phyloP scores from a whole-genome alignment of 2,113 vertebrate genomes.

The Prochilodus magdalenae region DNA sequence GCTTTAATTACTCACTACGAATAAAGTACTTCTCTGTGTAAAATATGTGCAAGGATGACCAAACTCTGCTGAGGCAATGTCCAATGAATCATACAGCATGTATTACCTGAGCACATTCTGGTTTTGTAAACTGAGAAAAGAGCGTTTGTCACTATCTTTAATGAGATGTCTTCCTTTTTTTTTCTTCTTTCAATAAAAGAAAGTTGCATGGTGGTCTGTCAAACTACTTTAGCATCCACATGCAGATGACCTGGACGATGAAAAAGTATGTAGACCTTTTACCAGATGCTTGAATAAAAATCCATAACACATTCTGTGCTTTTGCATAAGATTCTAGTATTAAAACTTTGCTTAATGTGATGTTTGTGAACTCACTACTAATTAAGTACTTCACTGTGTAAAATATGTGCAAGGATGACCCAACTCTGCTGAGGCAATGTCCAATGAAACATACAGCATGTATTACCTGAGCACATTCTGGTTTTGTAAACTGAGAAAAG shows the following conservation, averaged over 20 bases:
- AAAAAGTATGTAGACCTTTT: too few species aligned
- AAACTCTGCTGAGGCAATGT: background rate
- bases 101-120: constrained; percentile 41
- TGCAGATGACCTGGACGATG: background rate
- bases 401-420: constrained; percentile 23
- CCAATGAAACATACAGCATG: constrained; percentile 33
- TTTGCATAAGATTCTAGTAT: too few species aligned
- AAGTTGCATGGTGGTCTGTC: background rate
- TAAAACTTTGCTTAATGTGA: too few species aligned
- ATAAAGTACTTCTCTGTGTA: background rate
- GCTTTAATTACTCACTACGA: too few species aligned
- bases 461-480: constrained; percentile 41
- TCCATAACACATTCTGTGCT: too few species aligned
- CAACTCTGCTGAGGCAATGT: background rate
- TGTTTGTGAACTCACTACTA: too few species aligned
- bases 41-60: constrained; percentile 23
- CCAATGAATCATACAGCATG: constrained; percentile 32
- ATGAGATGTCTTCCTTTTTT: background rate
- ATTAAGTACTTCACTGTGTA: background rate
- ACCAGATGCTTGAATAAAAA: too few species aligned
- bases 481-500: background rate
- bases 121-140: background rate
- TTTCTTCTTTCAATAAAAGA: background rate
- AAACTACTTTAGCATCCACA: background rate
- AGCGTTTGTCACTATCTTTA: background rate